A percentile compares a stretch with the other conserved stretches of the same genome.
Conservation (phyloP, 2,113 vertebrate genomes). For the Perca schrenkii region DNA sequence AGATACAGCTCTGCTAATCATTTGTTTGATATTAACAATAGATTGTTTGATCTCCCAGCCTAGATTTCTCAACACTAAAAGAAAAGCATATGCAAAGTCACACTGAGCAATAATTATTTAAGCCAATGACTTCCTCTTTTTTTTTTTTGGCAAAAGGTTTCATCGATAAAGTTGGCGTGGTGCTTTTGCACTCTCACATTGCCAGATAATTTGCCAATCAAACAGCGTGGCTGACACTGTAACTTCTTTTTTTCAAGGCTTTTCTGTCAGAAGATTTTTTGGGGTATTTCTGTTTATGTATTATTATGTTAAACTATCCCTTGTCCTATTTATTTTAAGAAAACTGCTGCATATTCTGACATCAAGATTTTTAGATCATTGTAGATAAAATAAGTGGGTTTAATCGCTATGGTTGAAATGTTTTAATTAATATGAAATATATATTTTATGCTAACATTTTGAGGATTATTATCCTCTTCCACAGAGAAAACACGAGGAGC, state of each 20-base stretch:
- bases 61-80: conserved; percentile 24
- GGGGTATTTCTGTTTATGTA: background rate
- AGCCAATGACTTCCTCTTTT: background rate
- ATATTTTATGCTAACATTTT: background rate
- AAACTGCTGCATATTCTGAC: background rate
- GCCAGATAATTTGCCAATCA: conserved; percentile 38
- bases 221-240: background rate
- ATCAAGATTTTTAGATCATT: background rate
- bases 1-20: background rate
- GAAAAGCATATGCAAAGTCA: conserved; percentile 13
- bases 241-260: background rate
- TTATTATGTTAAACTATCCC: background rate
- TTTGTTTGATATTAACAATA: background rate
- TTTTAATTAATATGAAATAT: background rate
- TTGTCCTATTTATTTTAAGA: background rate
- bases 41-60: background rate
- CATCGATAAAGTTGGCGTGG: conserved; percentile 22
- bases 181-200: conserved; percentile 22
- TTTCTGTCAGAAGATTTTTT: background rate
- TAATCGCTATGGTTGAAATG: background rate
- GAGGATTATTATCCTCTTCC: background rate
- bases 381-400: background rate
- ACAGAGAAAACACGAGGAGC: conserved; percentile 91
- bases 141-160: conserved; percentile 19
- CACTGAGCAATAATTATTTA: conserved; percentile 15